Evolutionary conservation across 2,888 invertebrate species (phyloP), one percentile per base, ranked within the genome.

Genomic region (Drosophila lutescens): DNA sequence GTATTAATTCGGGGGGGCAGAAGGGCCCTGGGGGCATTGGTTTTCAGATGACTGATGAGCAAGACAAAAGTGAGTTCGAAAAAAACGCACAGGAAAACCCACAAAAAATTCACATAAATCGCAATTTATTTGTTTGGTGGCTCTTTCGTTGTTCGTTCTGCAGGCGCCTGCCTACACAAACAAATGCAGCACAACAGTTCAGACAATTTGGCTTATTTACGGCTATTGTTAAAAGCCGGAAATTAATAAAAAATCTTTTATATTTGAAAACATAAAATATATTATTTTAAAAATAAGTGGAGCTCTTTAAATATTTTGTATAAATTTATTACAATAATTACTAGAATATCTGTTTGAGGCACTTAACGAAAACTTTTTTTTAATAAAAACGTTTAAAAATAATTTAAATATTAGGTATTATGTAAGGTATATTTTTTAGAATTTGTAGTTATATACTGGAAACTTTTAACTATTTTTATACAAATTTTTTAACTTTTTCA

Each of bases 91-190:
- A 59, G 63, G 69, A 82, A 78, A 75, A 75, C 67, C 41, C 66
- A 53, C 55, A 46, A 54, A 70, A 69, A 61, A 46, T 53, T 13
- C 12, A 56, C 71, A 86, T 70, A 75, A 84, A 84, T 86, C 76
- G 84, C 72, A 68, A 75, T 59, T 50, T 70, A 47, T 62, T 54
- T 34, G 46, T 61, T 10, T 59, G 49, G 38, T 49, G 41, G 43
- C 34, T 43, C 36, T 62, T 58, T 44, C 5, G 17, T 10, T 40
- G 43, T 32, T 57, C 34, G n/a, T 70, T 55, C 63, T 69, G 65
- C 59, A 36, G 40, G 77, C 82, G 82, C 83, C 83, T 75, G 81
- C 83, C 83, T 75, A 85, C 86, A 70, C 80, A 63, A 50, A 70
- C 58, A 57, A 57, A 63, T 59, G 44, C 59, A 57, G 40, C 50